Evolutionary conservation across 2,113 vertebrate species (phyloP), one percentile per base, ranked within the genome.

Genomic region (Pimephales promelas): DNA sequence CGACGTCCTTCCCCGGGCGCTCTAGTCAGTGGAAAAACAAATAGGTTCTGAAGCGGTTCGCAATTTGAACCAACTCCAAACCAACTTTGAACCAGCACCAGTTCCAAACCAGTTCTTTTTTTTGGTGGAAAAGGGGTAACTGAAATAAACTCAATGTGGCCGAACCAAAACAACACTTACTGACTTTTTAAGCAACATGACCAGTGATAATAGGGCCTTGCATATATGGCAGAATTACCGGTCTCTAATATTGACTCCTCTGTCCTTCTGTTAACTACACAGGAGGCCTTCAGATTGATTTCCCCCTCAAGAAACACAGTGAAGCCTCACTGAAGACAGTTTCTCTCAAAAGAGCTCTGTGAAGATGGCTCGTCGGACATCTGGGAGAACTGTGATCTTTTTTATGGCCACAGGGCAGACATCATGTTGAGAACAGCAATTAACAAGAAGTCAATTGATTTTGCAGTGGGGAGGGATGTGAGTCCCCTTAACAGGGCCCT

Each of bases 341-440:
- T 79, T 79, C 24, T 24, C 40, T 79, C 59, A 62, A 62, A 79
- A 79, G 24, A 45, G 59, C 24, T 10, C 16, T 22, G 77, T 64
- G 77, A 79, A 49, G 57, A 79, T 18, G 59, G 4, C 10, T 10
- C 5, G 26, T 10, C 31, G 43, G 61, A 66, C 26, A 49, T 11
- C 10, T 66, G 43, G 57, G 43, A 52, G 43, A 66, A n/a, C 18
- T 1, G 56, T 28, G 76, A 62, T 79, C 56, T 47, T 80, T 80
- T 80, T 66, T 49, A 66, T 66, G 78, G 61, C 78, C 40, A 49
- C 18, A 66, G 24, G 78, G 57, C 59, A 80, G 78, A 80, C 78
- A 31, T 49, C 61, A 64, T 3, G 26, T 13, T 45, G 56, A 78
- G 56, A 61, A 61, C n/a, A 61, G 56, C 56, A 78, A 78, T 78